Base-by-base conservation (phyloP, 1,140 invertebrate genomes). In the Maniola jurtina region DNA sequence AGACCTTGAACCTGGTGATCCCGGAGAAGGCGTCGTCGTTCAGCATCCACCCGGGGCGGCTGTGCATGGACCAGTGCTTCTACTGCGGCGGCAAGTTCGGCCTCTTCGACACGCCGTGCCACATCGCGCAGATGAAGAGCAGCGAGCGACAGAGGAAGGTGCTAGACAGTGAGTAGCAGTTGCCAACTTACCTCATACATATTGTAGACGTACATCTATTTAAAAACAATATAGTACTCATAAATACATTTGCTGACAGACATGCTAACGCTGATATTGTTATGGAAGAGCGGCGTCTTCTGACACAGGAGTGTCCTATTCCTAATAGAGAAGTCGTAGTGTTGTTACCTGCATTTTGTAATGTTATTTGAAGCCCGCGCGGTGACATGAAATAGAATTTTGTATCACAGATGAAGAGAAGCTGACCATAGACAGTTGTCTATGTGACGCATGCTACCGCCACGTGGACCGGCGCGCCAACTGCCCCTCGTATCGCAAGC, bases 31-130 rank as follows among this genome's bases (percentile, higher is more conserved):
- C 95, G 13, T 96, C 95, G 2, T 96, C 95, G 0, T 97, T 96
- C 82, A 95, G 95, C 65, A 96, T 97, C 72, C 96, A 96, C 90
- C 95, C 95, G 0, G 95, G 93, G 2, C 84, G 95, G 10, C 79
- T 95, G 4, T 97, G 96, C 80, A 93, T 94, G 72, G 95, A 96
- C 81, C 95, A 96, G 70, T 97, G 96, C 80, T 95, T 94, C 72
- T 96, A 96, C 77, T 97, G 96, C 77, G 95, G 95, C 71, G 95
- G 95, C 8, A 96, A 96, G 84, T 97, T 97, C 72, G 96, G 96
- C 0, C 93, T 95, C 0, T 93, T 96, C 57, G 96, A 97, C 75
- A 96, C 96, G 0, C 96, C 96, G 0, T 96, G 96, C 89, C 96
- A 97, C 81, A 93, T 97, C 40, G 95, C 95, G 0, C 95, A 96